These are phyloP conservation scores for Disparrhopalites patrizii DNA, from an alignment of 2,888 invertebrate species.

Conservation along the genomic window DNA sequence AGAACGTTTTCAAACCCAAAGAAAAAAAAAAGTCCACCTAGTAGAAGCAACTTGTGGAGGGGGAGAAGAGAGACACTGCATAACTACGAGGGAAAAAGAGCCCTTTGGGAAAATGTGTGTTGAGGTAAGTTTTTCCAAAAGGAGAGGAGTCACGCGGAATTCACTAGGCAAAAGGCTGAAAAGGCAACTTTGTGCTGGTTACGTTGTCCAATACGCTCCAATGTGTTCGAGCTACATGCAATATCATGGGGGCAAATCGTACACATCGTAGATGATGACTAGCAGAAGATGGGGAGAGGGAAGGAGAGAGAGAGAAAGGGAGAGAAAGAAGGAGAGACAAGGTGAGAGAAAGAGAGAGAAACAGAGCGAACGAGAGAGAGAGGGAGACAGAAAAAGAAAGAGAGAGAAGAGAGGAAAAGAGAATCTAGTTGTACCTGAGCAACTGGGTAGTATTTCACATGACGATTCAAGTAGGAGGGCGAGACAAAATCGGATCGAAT, in stretches of 20 bases:
- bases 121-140: conserved; percentile 19
- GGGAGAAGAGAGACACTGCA: neutral
- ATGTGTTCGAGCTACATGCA: neutral
- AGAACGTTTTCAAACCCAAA: no score
- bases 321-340: neutral
- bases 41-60: neutral
- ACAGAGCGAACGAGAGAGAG: conserved; percentile 18
- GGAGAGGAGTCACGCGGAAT: conserved; percentile 3
- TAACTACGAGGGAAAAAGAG: conserved; percentile 7
- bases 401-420: conserved; percentile 11
- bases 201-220: neutral
- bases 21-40: no score
- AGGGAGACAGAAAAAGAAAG: no score
- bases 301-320: neutral
- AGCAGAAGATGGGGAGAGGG: no score
- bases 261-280: no score
- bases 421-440: conserved; percentile 15
- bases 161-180: conserved; percentile 10
- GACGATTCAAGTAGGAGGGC: conserved; percentile 21
- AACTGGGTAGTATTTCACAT: conserved; percentile 14
- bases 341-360: no score
- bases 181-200: conserved; percentile 6
- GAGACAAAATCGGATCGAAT: conserved; percentile 25
- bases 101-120: conserved; percentile 10
- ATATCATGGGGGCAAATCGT: neutral